phyloP scores from a whole-genome alignment of 2,113 vertebrate genomes.

The Xiphorhynchus elegans region DNA sequence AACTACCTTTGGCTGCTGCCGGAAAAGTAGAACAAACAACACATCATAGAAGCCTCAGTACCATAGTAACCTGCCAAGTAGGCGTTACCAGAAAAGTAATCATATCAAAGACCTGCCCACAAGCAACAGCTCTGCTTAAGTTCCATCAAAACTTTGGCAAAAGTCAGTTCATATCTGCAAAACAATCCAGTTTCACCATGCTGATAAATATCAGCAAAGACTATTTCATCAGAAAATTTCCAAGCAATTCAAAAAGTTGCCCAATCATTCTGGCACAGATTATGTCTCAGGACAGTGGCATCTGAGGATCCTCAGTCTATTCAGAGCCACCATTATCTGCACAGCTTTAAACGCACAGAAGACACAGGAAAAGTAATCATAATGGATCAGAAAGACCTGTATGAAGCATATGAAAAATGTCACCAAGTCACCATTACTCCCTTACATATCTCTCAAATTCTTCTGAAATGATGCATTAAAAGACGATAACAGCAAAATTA shows the following conservation, averaged over 20 bases:
- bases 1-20: not conserved
- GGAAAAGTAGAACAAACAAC: not conserved
- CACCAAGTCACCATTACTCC: not conserved
- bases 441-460: not conserved
- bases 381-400: not conserved
- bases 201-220: not conserved
- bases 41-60: not conserved
- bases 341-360: not conserved
- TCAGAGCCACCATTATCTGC: not conserved
- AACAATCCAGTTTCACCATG: slow-evolving; percentile 12
- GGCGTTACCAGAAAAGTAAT: not conserved
- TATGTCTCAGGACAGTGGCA: not conserved
- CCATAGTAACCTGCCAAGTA: not conserved
- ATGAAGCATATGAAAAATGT: not conserved
- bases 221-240: slow-evolving; percentile 43
- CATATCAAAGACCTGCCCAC: not conserved
- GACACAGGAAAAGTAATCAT: not conserved
- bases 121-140: not conserved
- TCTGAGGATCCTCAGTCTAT: not conserved
- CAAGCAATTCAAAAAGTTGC: not conserved
- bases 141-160: not conserved
- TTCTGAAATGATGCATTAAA: not conserved
- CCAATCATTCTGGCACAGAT: not conserved
- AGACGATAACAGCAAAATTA: not conserved
- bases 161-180: not conserved